Conservation (phyloP, 1,140 invertebrate genomes). For the Drosophila serrata region DNA sequence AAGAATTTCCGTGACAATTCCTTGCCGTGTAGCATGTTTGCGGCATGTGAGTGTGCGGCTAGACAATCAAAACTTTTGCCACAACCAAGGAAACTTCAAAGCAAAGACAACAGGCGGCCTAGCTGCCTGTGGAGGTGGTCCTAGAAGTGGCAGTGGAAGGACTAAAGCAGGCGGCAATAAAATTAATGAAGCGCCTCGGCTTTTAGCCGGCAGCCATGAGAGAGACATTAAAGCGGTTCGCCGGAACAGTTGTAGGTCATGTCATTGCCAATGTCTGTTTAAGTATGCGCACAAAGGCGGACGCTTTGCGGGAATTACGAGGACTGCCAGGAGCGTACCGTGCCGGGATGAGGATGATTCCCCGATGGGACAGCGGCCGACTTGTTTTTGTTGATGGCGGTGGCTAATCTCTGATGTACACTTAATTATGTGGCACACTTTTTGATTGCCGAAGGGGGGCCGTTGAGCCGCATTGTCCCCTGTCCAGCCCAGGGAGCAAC, state of each 20-base stretch:
- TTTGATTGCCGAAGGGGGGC: conserved; percentile 60
- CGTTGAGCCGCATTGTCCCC: conserved; percentile 17
- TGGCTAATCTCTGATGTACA: conserved; percentile 82
- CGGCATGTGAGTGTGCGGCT: conserved; percentile 61
- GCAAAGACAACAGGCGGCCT: conserved; percentile 52
- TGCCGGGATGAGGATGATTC: conserved; percentile 8
- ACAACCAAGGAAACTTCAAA: conserved; percentile 65
- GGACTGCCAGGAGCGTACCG: conserved; percentile 4
- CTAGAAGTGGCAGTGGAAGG: background rate
- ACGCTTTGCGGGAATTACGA: conserved; percentile 39
- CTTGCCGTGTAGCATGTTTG: conserved; percentile 31
- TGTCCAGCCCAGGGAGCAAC: conserved; percentile 15
- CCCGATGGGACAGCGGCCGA: conserved; percentile 23
- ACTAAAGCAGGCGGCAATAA: conserved; percentile 58
- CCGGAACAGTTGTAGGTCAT: conserved; percentile 48
- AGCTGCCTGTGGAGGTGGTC: conserved; percentile 17
- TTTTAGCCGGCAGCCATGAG: conserved; percentile 59
- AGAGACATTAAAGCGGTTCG: conserved; percentile 77
- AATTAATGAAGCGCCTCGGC: conserved; percentile 80
- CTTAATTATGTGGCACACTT: conserved; percentile 77
- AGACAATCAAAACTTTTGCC: conserved; percentile 81
- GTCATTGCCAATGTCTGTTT: conserved; percentile 74
- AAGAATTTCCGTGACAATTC: conserved; percentile 14
- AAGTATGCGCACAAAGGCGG: conserved; percentile 76
- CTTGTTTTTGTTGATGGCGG: conserved; percentile 54